Evolutionary conservation across 2,113 vertebrate species (phyloP).

Genomic region (Sander vitreus): DNA sequence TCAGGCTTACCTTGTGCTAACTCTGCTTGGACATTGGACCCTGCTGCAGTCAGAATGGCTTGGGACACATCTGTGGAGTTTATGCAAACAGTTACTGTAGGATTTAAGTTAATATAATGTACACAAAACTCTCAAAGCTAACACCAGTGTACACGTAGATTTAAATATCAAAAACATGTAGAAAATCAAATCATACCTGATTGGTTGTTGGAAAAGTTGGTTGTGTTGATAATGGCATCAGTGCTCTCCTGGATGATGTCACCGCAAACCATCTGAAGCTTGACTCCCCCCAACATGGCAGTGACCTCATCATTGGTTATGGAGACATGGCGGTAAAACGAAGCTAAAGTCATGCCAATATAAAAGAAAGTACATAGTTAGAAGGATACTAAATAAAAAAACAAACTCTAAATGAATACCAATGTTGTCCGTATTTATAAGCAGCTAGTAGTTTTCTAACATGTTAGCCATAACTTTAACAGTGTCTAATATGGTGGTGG

Average conservation of each 20-base stretch:
- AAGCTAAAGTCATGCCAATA: constrained; percentile 29
- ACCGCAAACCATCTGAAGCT: constrained; percentile 60
- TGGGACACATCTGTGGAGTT: constrained; percentile 69
- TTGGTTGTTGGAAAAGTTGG: constrained; percentile 38
- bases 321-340: constrained; percentile 65
- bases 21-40: constrained; percentile 41
- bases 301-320: constrained; percentile 41
- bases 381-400: too few relatives aligned
- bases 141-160: not conserved
- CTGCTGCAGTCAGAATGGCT: constrained; percentile 72
- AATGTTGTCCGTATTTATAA: too few relatives aligned
- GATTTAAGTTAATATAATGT: not conserved
- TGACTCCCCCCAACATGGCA: constrained; percentile 65
- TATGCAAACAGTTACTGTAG: not conserved
- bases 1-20: constrained; percentile 52
- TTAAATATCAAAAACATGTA: not conserved
- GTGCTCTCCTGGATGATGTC: constrained; percentile 67
- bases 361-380: not conserved
- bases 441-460: not conserved
- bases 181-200: constrained; percentile 45
- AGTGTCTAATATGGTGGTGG: not conserved
- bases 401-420: too few relatives aligned
- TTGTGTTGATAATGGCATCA: constrained; percentile 79
- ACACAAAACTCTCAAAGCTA: not conserved
- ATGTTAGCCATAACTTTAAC: not conserved